A percentile compares a stretch with the other conserved stretches of the same genome.
Evolutionary conservation across 1,140 invertebrate species (phyloP).

Genomic region (Metopolophium dirhodum): DNA sequence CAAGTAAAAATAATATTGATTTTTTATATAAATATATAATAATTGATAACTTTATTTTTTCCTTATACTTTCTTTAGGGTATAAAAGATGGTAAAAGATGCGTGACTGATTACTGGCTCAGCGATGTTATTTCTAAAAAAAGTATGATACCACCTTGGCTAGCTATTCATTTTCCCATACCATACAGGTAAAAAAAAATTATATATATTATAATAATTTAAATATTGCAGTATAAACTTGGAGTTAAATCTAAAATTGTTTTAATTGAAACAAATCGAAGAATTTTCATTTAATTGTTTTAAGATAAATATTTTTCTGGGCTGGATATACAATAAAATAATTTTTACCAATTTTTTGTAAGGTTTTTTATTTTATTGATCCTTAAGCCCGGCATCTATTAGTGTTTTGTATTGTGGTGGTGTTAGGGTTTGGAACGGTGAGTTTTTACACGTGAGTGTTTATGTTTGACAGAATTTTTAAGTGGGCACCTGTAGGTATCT

Average conservation of each 20-base stretch:
- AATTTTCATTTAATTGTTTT: no score
- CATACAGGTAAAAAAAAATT: conserved; percentile 67
- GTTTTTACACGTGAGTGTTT: no score
- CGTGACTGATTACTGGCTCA: conserved; percentile 93
- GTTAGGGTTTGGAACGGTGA: no score
- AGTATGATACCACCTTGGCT: conserved; percentile 89
- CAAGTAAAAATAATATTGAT: conserved; percentile 66
- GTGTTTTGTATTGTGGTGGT: no score
- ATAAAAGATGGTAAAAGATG: conserved; percentile 83
- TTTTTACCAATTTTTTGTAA: no score
- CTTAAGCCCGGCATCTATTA: no score
- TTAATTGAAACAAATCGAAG: background rate
- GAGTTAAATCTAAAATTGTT: background rate
- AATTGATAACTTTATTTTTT: background rate
- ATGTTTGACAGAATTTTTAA: no score
- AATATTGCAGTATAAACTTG: background rate
- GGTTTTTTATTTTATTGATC: no score
- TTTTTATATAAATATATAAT: background rate
- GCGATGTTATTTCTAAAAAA: conserved; percentile 83
- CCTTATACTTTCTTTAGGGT: conserved; percentile 65
- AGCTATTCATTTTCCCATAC: conserved; percentile 86
- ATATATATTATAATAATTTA: background rate
- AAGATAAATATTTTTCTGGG: no score
- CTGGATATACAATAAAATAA: no score
- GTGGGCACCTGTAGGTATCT: no score